Percentiles rank a stretch among this genome's conserved stretches.
Conservation (phyloP, 2,113 vertebrate species). For the Alligator mississippiensis region DNA sequence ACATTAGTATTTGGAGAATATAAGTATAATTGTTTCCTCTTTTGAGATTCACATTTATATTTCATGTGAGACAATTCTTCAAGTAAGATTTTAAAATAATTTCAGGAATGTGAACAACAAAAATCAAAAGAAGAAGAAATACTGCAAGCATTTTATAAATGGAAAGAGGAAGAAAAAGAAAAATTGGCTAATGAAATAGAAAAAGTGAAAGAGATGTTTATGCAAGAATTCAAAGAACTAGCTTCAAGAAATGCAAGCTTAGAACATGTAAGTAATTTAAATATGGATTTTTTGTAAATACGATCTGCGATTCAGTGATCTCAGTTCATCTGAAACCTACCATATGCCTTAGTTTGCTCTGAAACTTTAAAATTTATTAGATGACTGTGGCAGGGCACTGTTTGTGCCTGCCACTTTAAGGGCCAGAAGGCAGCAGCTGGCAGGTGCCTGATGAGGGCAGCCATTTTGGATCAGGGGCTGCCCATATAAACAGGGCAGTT, state of each 20-base stretch:
- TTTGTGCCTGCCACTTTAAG: no score
- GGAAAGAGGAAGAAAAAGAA: constrained; percentile 90
- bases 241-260: constrained; percentile 82
- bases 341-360: no score
- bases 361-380: no score
- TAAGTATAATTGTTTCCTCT: neutral
- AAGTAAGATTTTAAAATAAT: constrained; percentile 18
- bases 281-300: neutral
- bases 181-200: constrained; percentile 87
- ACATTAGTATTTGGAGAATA: neutral
- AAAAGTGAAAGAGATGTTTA: constrained; percentile 90
- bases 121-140: constrained; percentile 87
- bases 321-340: neutral
- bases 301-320: neutral
- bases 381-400: no score
- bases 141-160: constrained; percentile 85
- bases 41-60: neutral
- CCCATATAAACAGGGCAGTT: no score
- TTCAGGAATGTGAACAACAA: constrained; percentile 88
- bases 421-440: no score
- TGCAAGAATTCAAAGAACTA: constrained; percentile 88
- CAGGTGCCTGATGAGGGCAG: no score
- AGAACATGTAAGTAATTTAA: constrained; percentile 79
- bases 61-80: neutral
- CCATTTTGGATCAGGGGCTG: no score